These are phyloP conservation scores for Geodia barretti DNA, from an alignment of 37 sponge, comb jelly and placozoan species.

Conservation along the genomic window DNA sequence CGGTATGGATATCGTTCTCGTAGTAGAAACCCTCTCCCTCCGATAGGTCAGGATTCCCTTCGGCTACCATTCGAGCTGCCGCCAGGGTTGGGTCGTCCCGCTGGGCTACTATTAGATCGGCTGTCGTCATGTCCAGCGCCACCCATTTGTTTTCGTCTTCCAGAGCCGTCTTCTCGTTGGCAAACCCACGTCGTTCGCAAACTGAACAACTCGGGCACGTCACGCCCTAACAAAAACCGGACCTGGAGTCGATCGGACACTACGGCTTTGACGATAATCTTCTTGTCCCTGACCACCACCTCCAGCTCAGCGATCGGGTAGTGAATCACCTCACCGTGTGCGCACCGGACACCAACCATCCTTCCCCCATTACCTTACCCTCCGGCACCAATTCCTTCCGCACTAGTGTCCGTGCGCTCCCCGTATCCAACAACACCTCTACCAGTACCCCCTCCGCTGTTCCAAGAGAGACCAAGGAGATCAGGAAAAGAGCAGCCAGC, in stretches of 20 bases:
- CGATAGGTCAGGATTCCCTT: background rate
- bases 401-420: constrained; percentile 28
- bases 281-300: constrained; percentile 3
- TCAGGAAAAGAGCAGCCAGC: background rate
- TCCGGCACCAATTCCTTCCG: constrained; percentile 34
- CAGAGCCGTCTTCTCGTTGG: too few species aligned
- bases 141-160: too few species aligned
- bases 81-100: constrained; percentile 27
- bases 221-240: constrained; percentile 29
- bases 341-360: constrained; percentile 20
- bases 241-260: constrained; percentile 34
- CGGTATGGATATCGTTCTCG: constrained; percentile 27
- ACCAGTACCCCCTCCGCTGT: background rate
- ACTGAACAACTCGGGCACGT: too few species aligned
- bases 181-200: too few species aligned
- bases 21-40: constrained; percentile 16
- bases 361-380: constrained; percentile 8
- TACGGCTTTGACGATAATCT: constrained; percentile 23
- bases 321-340: constrained; percentile 11
- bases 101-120: too few species aligned
- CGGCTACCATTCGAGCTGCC: background rate
- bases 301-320: constrained; percentile 29
- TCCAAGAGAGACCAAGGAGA: background rate
- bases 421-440: constrained; percentile 2
- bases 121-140: too few species aligned